Evolutionary conservation across 2,113 vertebrate genomes (phyloP).

Genomic region (Sinocyclocheilus rhinocerous): DNA sequence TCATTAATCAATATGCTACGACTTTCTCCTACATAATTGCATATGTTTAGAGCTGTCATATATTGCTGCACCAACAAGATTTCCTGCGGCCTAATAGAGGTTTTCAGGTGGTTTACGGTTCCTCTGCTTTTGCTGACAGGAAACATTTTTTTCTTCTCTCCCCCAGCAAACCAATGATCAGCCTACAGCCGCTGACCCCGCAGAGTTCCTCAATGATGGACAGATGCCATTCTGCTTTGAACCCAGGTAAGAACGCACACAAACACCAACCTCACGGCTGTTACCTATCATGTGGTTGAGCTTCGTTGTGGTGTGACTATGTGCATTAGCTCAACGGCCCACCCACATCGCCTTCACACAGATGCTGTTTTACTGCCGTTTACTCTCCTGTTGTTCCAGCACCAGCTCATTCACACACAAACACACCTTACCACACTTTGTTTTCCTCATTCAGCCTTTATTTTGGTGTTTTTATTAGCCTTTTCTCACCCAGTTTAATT

Average conservation of each 20-base stretch:
- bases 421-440: constrained; percentile 8
- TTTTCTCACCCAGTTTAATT: not conserved
- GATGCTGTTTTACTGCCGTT: constrained; percentile 68
- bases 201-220: constrained; percentile 81
- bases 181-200: constrained; percentile 71
- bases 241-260: constrained; percentile 81
- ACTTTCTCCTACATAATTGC: not conserved
- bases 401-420: constrained; percentile 53
- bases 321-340: constrained; percentile 60
- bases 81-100: no score
- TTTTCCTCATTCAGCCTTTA: not conserved
- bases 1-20: not conserved
- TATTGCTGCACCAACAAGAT: not conserved
- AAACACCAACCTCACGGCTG: constrained; percentile 17
- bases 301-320: constrained; percentile 49
- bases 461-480: not conserved
- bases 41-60: not conserved
- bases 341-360: constrained; percentile 69
- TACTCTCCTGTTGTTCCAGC: constrained; percentile 57
- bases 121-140: not conserved
- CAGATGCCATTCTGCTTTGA: constrained; percentile 94
- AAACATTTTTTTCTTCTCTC: constrained; percentile 24
- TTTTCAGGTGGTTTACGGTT: not conserved
- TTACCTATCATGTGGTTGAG: constrained; percentile 30
- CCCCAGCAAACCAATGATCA: constrained; percentile 72